Evolutionary conservation across 1,140 invertebrate species (phyloP).

Genomic region (Caenorhabditis latens): DNA sequence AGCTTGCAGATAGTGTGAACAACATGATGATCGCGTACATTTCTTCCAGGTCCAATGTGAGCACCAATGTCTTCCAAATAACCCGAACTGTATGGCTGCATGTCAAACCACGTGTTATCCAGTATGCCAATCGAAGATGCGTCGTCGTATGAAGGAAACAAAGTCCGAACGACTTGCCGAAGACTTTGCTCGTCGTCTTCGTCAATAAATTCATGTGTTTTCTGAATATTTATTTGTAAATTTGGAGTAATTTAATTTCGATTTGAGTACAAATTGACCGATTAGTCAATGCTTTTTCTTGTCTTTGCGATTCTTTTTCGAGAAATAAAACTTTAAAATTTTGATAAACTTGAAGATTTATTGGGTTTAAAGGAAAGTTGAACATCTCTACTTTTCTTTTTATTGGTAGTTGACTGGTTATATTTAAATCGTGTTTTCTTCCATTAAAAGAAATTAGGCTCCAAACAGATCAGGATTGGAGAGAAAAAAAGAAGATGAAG

Average conservation of each 20-base stretch:
- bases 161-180: neutral
- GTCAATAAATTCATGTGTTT: neutral
- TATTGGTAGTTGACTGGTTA: neutral
- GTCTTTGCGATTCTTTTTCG: neutral
- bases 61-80: conserved; percentile 56
- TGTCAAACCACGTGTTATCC: conserved; percentile 63
- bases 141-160: conserved; percentile 37
- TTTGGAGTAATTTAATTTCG: conserved; percentile 11
- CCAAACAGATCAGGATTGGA: neutral
- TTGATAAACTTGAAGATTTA: too few relatives aligned
- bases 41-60: conserved; percentile 58
- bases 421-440: too few relatives aligned
- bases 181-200: conserved; percentile 26
- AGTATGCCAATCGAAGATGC: conserved; percentile 60
- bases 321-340: neutral
- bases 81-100: conserved; percentile 58
- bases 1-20: neutral
- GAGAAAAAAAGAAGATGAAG: neutral
- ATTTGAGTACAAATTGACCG: neutral
- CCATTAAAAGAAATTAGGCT: too few relatives aligned
- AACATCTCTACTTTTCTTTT: neutral
- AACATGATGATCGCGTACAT: too few relatives aligned
- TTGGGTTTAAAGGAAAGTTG: neutral
- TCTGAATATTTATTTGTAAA: conserved; percentile 8
- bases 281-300: conserved; percentile 28